Conservation (phyloP, 2,888 invertebrate species). For the Microctonus hyperodae region DNA sequence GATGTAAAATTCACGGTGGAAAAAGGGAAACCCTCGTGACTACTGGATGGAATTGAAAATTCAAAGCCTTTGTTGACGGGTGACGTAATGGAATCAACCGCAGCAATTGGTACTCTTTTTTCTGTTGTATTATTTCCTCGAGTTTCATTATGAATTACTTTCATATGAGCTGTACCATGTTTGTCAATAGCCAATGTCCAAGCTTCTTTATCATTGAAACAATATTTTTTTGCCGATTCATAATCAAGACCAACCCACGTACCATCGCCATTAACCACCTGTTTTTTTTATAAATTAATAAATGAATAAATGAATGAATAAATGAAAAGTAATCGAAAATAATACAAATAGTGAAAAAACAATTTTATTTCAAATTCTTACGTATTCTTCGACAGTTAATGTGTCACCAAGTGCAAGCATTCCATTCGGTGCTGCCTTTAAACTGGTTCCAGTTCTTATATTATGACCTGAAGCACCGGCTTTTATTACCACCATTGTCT, state of each 20-base stretch:
- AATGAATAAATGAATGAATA: too few relatives aligned
- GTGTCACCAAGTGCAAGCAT: constrained; percentile 74
- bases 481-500: constrained; percentile 69
- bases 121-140: constrained; percentile 31
- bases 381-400: constrained; percentile 71
- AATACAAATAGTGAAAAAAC: too few relatives aligned
- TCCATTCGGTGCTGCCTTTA: constrained; percentile 75
- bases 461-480: constrained; percentile 81
- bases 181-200: constrained; percentile 76
- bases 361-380: too few relatives aligned
- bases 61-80: constrained; percentile 67
- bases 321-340: too few relatives aligned
- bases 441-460: constrained; percentile 72
- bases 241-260: constrained; percentile 73
- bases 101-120: constrained; percentile 41
- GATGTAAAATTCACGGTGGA: constrained; percentile 50
- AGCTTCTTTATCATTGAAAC: constrained; percentile 74
- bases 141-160: constrained; percentile 63
- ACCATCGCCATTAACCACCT: constrained; percentile 70
- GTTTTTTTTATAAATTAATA: too few relatives aligned
- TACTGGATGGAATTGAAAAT: constrained; percentile 63
- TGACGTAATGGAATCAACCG: constrained; percentile 49
- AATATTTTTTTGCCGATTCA: constrained; percentile 70
- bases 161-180: constrained; percentile 72
- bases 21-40: constrained; percentile 55